Evolutionary conservation across 2,888 invertebrate genomes (phyloP).

Genomic region (Lamproptera curius): DNA sequence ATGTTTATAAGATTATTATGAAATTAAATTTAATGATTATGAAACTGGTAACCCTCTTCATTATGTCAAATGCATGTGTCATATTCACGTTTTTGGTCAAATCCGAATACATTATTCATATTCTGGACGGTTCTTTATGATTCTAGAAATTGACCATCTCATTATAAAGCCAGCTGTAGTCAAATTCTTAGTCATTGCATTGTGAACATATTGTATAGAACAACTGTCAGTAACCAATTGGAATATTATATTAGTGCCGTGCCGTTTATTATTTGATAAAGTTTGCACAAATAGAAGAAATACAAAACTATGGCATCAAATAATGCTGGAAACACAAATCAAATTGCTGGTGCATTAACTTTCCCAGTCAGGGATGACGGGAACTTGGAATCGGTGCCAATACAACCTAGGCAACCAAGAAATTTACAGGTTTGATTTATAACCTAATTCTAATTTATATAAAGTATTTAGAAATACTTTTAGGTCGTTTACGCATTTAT

Average conservation of each 20-base stretch:
- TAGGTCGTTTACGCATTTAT: too few species aligned
- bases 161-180: not conserved
- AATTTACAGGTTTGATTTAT: constrained; percentile 63
- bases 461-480: too few species aligned
- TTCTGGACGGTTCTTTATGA: constrained; percentile 14
- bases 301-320: constrained; percentile 47
- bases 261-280: not conserved
- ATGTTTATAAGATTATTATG: too few species aligned
- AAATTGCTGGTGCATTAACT: constrained; percentile 44
- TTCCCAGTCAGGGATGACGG: constrained; percentile 36
- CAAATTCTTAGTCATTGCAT: not conserved
- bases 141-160: constrained; percentile 8
- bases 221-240: too few species aligned
- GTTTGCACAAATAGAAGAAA: not conserved
- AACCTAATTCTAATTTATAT: too few species aligned
- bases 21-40: too few species aligned
- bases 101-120: not conserved
- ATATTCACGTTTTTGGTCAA: too few species aligned
- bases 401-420: constrained; percentile 55
- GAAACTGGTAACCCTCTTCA: too few species aligned
- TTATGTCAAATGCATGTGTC: too few species aligned
- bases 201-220: not conserved
- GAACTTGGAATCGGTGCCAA: constrained; percentile 32
- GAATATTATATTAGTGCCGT: constrained; percentile 3
- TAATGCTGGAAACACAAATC: constrained; percentile 34